Evolutionary conservation across 2,888 invertebrate species (phyloP), one percentile per base, ranked within the genome.

Genomic region (Drosophila nigricruria): DNA sequence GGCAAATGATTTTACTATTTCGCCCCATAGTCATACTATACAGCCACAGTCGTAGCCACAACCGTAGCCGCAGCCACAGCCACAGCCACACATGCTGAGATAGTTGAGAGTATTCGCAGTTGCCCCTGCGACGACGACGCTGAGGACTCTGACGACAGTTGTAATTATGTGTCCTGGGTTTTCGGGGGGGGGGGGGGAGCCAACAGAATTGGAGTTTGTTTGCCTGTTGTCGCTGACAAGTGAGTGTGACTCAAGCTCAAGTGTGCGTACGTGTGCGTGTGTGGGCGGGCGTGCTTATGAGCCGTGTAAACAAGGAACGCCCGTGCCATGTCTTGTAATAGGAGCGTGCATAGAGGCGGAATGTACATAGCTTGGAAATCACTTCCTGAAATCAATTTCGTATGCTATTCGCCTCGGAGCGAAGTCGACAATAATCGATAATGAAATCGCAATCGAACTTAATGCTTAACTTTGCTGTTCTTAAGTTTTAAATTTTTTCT

Each of bases 271-370:
- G 43, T 52, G 23, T 20, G 57, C 40, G 30, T 52, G 68, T 20
- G 50, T 49, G 57, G 25, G 54, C 40, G 54, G 36, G 32, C 18
- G 34, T 68, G 70, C 56, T 66, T 57, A 60, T 71, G 71, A 71
- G 42, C 49, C 57, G 53, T 75, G 67, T 70, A 75, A 71, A 71
- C 61, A 76, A 75, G 63, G 63, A 61, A 50, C 40, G 60, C 57
- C 57, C 54, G 32, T 34, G 42, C 59, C 56, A 50, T 59, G 70
- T 74, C 43, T 10, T 53, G 60, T 60, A 71, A 67, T 53, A 32
- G 58, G 36, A 56, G 38, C 9, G 50, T 18, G 32, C 49, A 30
- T 32, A 20, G 49, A 30, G 30, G 14, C 32, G 30, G 49, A 30
- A 30, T 27, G 47, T 18, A 30, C 30, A 49, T 9, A n/a, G 5